Percentiles rank a stretch among this genome's conserved stretches.
Conservation (phyloP, 2,888 invertebrate species). For the Archips crataeganus region DNA sequence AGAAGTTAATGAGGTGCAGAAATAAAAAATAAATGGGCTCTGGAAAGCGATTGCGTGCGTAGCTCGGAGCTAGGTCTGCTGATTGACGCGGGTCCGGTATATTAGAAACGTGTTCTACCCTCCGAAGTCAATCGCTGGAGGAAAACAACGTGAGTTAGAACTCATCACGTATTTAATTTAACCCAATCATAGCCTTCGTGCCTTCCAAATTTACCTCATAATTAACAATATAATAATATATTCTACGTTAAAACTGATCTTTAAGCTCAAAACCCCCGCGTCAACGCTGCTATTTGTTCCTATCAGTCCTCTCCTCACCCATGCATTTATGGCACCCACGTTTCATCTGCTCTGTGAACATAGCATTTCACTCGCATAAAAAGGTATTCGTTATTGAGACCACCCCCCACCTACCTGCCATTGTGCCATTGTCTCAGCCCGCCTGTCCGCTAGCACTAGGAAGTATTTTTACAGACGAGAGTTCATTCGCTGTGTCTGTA, state of each 20-base stretch:
- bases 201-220: neutral
- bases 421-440: slow-evolving; percentile 50
- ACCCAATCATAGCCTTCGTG: slow-evolving; percentile 21
- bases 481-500: slow-evolving; percentile 32
- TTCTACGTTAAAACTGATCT: neutral
- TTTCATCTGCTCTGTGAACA: slow-evolving; percentile 19
- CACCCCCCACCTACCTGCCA: slow-evolving; percentile 42
- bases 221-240: neutral
- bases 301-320: neutral
- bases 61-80: slow-evolving; percentile 6
- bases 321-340: slow-evolving; percentile 35
- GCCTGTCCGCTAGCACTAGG: slow-evolving; percentile 41
- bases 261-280: neutral
- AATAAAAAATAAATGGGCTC: slow-evolving; percentile 32
- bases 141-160: slow-evolving; percentile 15
- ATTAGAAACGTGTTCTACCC: slow-evolving; percentile 31
- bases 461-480: slow-evolving; percentile 40
- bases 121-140: neutral
- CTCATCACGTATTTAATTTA: slow-evolving; percentile 40
- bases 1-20: slow-evolving; percentile 37
- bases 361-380: slow-evolving; percentile 38
- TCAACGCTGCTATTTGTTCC: slow-evolving; percentile 7
- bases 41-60: slow-evolving; percentile 19
- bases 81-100: slow-evolving; percentile 38
- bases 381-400: slow-evolving; percentile 43